Evolutionary conservation across 2,113 vertebrate genomes (phyloP).

Genomic region (Mesoclemmys tuberculata): DNA sequence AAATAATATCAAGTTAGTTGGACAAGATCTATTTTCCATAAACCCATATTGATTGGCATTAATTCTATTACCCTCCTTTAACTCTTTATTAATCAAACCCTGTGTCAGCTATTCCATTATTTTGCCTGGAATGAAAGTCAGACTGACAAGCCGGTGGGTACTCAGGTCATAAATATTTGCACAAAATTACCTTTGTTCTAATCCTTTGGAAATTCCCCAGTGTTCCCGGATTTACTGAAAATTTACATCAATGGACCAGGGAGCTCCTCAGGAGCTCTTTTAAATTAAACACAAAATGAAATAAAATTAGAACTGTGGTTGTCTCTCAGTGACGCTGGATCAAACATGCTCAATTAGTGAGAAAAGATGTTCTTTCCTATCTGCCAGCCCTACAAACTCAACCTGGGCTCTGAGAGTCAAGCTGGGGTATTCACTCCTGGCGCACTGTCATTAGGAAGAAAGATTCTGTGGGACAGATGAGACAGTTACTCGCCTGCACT

Average conservation of each 20-base stretch:
- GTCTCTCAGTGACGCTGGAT: neutral
- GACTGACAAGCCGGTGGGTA: neutral
- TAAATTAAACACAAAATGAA: neutral
- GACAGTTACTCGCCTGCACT: neutral
- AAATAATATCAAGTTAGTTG: neutral
- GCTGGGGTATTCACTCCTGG: neutral
- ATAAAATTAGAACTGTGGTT: neutral
- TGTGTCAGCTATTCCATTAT: neutral
- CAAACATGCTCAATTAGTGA: neutral
- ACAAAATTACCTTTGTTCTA: neutral
- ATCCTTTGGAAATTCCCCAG: neutral
- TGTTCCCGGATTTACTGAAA: neutral
- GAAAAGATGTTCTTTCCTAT: neutral
- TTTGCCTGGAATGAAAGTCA: neutral
- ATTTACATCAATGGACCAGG: neutral
- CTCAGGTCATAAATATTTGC: neutral
- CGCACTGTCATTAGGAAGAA: rapidly evolving
- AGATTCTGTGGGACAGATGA: neutral
- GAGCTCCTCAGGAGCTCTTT: neutral
- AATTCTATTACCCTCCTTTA: conserved; percentile 16
- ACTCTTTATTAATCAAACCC: neutral
- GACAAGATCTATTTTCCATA: neutral
- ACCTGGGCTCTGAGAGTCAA: neutral
- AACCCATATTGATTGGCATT: conserved; percentile 25
- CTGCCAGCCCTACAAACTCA: neutral